phyloP scores from a whole-genome alignment of 1,140 invertebrate genomes.

The Stegodyphus dumicola region DNA sequence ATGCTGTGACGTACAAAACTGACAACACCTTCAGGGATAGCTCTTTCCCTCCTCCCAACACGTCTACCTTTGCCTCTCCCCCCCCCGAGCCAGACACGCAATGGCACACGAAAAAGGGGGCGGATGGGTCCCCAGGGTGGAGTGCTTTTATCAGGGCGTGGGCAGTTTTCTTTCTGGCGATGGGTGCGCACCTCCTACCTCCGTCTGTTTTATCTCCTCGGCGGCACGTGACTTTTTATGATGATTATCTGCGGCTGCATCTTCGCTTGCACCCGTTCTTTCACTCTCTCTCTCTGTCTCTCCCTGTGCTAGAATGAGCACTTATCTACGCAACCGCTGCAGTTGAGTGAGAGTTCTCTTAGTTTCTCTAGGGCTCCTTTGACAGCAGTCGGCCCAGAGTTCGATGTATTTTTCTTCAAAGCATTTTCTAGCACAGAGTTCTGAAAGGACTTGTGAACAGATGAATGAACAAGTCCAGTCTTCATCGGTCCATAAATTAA shows the following conservation, averaged over 20 bases:
- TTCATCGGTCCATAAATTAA: too few relatives aligned
- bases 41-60: constrained; percentile 6
- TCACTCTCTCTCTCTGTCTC: too few relatives aligned
- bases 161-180: constrained; percentile 16
- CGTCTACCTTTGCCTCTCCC: too few relatives aligned
- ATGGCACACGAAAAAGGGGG: not conserved
- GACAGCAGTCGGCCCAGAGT: too few relatives aligned
- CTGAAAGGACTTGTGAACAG: too few relatives aligned
- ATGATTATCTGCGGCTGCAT: constrained; percentile 50
- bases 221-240: constrained; percentile 58
- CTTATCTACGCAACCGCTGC: constrained; percentile 25
- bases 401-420: too few relatives aligned
- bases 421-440: too few relatives aligned
- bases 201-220: constrained; percentile 7
- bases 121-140: too few relatives aligned
- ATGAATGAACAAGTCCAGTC: too few relatives aligned
- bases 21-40: constrained; percentile 32
- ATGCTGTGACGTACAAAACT: not conserved
- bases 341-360: not conserved
- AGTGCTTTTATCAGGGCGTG: constrained; percentile 53
- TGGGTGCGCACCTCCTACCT: constrained; percentile 10
- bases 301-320: not conserved
- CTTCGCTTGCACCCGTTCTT: not conserved
- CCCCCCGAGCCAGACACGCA: too few relatives aligned
- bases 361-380: too few relatives aligned